Evolutionary conservation across 2,888 invertebrate species (phyloP).

Genomic region (Athrips mouffetella): DNA sequence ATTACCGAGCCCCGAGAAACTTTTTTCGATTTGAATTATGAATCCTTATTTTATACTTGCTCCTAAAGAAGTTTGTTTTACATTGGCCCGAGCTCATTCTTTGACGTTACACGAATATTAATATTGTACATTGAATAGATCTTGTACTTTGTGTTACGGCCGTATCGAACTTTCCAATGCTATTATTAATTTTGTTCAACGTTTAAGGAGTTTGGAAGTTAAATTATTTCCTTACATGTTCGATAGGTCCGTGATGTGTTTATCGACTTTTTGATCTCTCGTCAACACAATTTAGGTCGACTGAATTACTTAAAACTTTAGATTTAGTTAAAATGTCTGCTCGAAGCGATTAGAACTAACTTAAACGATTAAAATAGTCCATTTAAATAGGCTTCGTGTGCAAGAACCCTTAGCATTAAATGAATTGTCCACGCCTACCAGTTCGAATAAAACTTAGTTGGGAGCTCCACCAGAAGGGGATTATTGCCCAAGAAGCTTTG

Average conservation of each 20-base stretch:
- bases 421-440: conserved; percentile 17
- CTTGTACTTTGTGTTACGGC: conserved; percentile 5
- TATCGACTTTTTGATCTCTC: background rate
- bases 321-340: background rate
- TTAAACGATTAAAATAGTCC: background rate
- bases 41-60: conserved; percentile 75
- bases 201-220: conserved; percentile 12
- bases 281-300: background rate
- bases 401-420: conserved; percentile 20
- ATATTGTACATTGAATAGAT: conserved; percentile 44
- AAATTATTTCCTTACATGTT: background rate
- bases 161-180: conserved; percentile 9
- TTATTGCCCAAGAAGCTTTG: conserved; percentile 56
- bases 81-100: conserved; percentile 57
- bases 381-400: background rate
- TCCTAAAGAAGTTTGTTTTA: conserved; percentile 67
- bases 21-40: conserved; percentile 79
- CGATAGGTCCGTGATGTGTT: background rate
- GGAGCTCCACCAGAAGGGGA: conserved; percentile 46
- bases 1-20: conserved; percentile 69
- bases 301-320: background rate
- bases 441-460: conserved; percentile 49
- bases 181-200: conserved; percentile 11
- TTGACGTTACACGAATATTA: conserved; percentile 58
- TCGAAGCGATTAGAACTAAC: background rate